Evolutionary conservation across 2,797 vertebrate species (phyloP).

Genomic region (Neosilurus hyrtlii): DNA sequence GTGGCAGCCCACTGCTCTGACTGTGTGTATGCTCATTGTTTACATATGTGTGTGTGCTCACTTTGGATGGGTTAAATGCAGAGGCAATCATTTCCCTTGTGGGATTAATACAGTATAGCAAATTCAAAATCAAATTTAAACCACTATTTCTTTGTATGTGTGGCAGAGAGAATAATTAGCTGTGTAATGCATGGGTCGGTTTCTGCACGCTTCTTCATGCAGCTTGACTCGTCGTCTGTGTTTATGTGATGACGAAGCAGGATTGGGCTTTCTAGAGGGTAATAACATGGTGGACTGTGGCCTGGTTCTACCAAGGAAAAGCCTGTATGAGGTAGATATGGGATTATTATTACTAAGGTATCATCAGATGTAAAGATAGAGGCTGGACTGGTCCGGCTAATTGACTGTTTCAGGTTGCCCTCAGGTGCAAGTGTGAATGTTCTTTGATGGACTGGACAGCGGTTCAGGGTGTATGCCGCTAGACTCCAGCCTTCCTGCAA

Average conservation of each 20-base stretch:
- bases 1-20: too few relatives aligned
- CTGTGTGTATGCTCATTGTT: too few relatives aligned
- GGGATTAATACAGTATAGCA: too few relatives aligned
- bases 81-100: too few relatives aligned
- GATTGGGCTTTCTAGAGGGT: neutral
- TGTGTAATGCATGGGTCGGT: neutral
- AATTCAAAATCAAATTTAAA: too few relatives aligned
- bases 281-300: slow-evolving; percentile 19
- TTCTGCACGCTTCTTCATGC: neutral
- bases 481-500: too few relatives aligned
- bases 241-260: slow-evolving; percentile 24
- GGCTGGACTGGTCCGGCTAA: neutral
- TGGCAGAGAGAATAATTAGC: neutral
- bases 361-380: neutral
- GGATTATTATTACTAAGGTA: slow-evolving; percentile 13
- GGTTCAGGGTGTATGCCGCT: too few relatives aligned
- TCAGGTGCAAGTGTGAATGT: too few relatives aligned
- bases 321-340: slow-evolving; percentile 4
- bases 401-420: too few relatives aligned
- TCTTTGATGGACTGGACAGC: too few relatives aligned
- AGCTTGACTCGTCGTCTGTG: neutral
- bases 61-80: too few relatives aligned
- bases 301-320: neutral
- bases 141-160: neutral
- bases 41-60: too few relatives aligned